Base-by-base conservation (phyloP, 2,797 vertebrate genomes). In the Euthynnus affinis region DNA sequence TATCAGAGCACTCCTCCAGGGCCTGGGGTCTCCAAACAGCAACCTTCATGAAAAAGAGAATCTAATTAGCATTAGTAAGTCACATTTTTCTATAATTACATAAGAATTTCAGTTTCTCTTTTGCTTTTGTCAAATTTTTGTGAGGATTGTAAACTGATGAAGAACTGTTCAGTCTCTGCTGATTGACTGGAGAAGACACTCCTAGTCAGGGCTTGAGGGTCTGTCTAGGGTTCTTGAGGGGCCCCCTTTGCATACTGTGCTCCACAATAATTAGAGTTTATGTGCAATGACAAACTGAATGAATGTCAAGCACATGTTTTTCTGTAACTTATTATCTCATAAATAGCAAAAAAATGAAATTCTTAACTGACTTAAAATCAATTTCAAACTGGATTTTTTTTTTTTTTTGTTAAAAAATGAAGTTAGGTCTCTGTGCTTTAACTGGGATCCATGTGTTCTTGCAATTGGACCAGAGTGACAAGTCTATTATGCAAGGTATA, bases 1-100 rank as follows among this genome's bases (percentile, higher is more conserved):
- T 69, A 48, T 46, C 55, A 59, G 32, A 73, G 23, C 58, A 27
- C 15, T 48, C 59, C 55, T 84, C 18, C 65, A 56, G 59, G 56
- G 17, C 20, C n/a, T 10, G 2, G 29, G 32, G 48, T 66, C 69
- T 29, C 53, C 44, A 40, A 20, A 67, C 61, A 27, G 13, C 17
- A 69, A 40, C 29, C 9, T 10, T 8, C 23, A 46, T 37, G 1
- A 42, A 42, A 61, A 23, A 29, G 29, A 17, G 18, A 37, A 34
- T 37, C 10, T 23, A 34, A n/a, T 49, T 42, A 40, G 37, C 27
- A 46, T 22, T 27, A 13, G 55, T 6, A 7, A 1, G 17, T 61
- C 46, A 44, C 0, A 34, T 22, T 23, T 48, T n/a, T 29, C 2
- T 18, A 6, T 40, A 14, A 34, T 12, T 9, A 29, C 8, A 23